These are phyloP conservation scores for Tipula lateralis DNA, from an alignment of 2,888 invertebrate genomes.

Conservation along the genomic window DNA sequence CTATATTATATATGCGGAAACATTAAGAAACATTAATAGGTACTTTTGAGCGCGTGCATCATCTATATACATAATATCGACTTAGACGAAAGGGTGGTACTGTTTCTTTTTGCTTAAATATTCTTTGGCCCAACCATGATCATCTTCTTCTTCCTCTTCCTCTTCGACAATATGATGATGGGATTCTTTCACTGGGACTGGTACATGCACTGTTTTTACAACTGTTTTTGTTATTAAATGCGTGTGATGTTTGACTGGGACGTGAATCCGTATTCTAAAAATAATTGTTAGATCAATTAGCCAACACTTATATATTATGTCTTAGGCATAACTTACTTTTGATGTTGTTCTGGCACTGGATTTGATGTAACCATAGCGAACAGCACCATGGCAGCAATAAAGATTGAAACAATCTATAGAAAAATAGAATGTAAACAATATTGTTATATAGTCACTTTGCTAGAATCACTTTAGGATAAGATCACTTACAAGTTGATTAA, in stretches of 20 bases:
- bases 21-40: not conserved
- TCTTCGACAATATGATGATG: slow-evolving; percentile 41
- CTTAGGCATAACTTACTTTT: not conserved
- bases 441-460: not conserved
- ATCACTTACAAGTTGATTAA: not conserved
- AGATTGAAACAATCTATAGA: not conserved
- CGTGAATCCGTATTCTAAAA: slow-evolving; percentile 46
- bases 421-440: not conserved
- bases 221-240: slow-evolving; percentile 49
- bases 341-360: not conserved
- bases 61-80: not conserved
- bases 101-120: not conserved
- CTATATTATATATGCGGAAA: not conserved
- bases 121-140: not conserved
- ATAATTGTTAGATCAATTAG: not conserved
- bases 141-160: slow-evolving; percentile 37
- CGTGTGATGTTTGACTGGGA: slow-evolving; percentile 49
- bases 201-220: slow-evolving; percentile 47
- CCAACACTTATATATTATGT: not conserved
- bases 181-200: slow-evolving; percentile 46
- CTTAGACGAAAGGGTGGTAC: not conserved
- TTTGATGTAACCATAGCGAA: not conserved
- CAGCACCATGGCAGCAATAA: not conserved
- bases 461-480: not conserved
- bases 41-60: not conserved